Evolutionary conservation across 2,113 vertebrate species (phyloP).

Genomic region (Bubo blakistoni): DNA sequence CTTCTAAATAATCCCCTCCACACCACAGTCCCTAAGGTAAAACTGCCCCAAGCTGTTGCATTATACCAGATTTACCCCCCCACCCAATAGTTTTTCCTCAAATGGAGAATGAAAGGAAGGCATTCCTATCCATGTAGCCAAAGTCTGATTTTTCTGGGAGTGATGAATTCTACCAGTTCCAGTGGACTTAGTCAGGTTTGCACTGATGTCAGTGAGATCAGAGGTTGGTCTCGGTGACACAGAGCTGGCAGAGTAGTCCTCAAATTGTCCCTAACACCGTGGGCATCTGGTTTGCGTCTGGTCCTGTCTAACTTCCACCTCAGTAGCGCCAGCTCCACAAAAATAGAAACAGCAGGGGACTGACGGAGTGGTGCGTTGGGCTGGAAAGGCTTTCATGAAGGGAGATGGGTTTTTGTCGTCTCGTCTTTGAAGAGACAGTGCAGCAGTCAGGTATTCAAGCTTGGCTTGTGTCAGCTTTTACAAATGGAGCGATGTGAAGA

Average conservation of each 20-base stretch:
- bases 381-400: conserved; percentile 1
- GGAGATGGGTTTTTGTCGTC: neutral
- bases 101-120: neutral
- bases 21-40: neutral
- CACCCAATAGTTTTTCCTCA: neutral
- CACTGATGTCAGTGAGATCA: neutral
- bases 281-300: neutral
- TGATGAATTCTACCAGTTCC: neutral
- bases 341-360: neutral
- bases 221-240: neutral
- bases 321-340: neutral
- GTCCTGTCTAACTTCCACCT: neutral
- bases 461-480: neutral
- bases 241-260: neutral
- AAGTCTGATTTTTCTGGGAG: neutral
- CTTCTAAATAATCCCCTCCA: neutral
- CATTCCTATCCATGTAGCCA: neutral
- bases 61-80: neutral
- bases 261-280: neutral
- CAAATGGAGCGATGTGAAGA: neutral
- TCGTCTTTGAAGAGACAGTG: neutral
- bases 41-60: neutral
- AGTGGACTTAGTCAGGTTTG: neutral
- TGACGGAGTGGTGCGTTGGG: neutral
- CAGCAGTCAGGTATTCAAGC: neutral